phyloP scores from a whole-genome alignment of 1,140 invertebrate genomes.

The Plectrocnemia conspersa region DNA sequence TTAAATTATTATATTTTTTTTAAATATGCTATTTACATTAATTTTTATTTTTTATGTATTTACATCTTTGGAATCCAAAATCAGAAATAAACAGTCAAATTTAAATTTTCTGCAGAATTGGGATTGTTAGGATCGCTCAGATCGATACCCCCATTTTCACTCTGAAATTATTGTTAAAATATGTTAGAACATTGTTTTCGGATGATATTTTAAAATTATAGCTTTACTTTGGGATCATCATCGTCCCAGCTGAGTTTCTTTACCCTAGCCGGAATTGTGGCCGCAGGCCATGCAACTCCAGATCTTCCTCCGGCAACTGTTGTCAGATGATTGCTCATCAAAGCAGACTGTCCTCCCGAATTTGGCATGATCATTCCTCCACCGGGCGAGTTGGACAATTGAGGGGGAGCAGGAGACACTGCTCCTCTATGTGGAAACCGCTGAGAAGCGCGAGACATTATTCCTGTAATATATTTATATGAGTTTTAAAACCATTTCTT shows the following conservation, averaged over 20 bases:
- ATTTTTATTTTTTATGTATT: neutral
- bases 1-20: neutral
- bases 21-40: neutral
- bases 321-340: constrained; percentile 44
- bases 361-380: constrained; percentile 3
- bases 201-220: no score
- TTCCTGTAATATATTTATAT: constrained; percentile 14
- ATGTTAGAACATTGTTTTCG: no score
- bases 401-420: constrained; percentile 34
- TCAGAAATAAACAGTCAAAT: constrained; percentile 59
- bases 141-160: constrained; percentile 27
- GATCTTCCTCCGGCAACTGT: constrained; percentile 39
- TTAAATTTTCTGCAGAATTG: constrained; percentile 50
- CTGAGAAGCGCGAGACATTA: constrained; percentile 28
- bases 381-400: constrained; percentile 3
- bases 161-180: constrained; percentile 20
- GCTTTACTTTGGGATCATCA: constrained; percentile 51
- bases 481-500: neutral
- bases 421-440: constrained; percentile 28
- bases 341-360: constrained; percentile 24
- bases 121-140: constrained; percentile 44
- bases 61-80: constrained; percentile 3
- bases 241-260: constrained; percentile 69
- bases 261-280: constrained; percentile 60
- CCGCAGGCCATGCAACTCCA: constrained; percentile 52